Evolutionary conservation across 1,140 invertebrate species (phyloP).

Genomic region (Pogonomyrmex barbatus): DNA sequence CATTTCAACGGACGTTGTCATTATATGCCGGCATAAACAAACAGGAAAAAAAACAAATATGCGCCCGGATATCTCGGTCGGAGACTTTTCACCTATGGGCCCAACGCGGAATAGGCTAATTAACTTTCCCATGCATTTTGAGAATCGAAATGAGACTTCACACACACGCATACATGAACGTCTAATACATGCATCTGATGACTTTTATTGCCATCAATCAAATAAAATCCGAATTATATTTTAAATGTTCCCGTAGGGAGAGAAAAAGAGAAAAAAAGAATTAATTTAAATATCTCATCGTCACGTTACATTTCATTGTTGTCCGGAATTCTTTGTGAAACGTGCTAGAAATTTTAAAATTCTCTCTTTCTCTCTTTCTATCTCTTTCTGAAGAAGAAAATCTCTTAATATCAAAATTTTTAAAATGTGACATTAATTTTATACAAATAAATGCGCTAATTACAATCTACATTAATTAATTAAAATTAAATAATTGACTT

Average conservation of each 20-base stretch:
- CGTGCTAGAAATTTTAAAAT: neutral
- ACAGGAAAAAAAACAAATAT: constrained; percentile 1
- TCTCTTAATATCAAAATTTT: neutral
- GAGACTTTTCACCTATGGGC: constrained; percentile 31
- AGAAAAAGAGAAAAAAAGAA: neutral
- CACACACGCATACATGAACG: constrained; percentile 12
- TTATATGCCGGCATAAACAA: constrained; percentile 2
- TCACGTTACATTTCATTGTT: neutral
- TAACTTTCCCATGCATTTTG: constrained; percentile 19
- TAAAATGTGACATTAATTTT: neutral
- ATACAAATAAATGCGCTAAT: neutral
- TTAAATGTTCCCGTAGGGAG: neutral
- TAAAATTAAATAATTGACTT: neutral
- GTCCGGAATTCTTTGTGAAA: neutral
- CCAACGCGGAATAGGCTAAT: constrained; percentile 8
- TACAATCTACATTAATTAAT: neutral
- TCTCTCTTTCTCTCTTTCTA: neutral
- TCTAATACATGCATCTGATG: neutral
- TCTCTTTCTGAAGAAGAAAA: neutral
- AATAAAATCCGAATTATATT: constrained; percentile 14
- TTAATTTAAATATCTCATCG: constrained; percentile 3
- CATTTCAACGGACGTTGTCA: neutral
- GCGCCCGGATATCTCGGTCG: constrained; percentile 3
- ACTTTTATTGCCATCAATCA: neutral
- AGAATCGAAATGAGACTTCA: constrained; percentile 2